Conservation (phyloP, 2,797 vertebrate species). For the Cottoperca gobio region DNA sequence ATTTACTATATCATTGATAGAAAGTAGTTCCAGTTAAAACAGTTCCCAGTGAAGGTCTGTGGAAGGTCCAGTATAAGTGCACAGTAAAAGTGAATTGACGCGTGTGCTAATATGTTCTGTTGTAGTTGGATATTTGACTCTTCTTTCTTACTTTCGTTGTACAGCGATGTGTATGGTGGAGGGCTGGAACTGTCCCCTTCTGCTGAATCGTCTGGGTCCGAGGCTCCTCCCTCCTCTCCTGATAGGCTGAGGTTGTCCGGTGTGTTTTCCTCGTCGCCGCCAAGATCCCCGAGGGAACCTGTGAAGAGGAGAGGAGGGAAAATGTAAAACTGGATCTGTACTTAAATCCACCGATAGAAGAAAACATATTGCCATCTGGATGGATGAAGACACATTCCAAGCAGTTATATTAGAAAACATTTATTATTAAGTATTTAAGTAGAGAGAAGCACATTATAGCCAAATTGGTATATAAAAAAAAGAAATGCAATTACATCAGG, state of each 20-base stretch:
- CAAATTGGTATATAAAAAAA: background rate
- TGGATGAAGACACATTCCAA: background rate
- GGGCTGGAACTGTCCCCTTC: slow-evolving; percentile 84
- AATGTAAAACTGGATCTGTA: background rate
- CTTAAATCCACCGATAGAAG: background rate
- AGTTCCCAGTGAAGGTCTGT: background rate
- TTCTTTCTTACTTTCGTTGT: slow-evolving; percentile 80
- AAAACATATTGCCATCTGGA: too few species aligned
- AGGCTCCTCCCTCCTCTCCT: slow-evolving; percentile 84
- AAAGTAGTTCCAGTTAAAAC: background rate
- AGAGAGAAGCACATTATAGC: background rate
- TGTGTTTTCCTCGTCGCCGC: slow-evolving; percentile 84
- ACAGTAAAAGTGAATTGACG: background rate
- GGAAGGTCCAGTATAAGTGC: background rate
- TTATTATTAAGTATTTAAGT: background rate
- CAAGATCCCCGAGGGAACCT: slow-evolving; percentile 93
- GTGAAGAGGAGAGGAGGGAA: slow-evolving; percentile 1
- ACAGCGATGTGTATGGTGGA: slow-evolving; percentile 62
- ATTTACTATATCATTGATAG: background rate
- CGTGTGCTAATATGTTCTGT: background rate
- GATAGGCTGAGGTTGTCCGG: slow-evolving; percentile 81
- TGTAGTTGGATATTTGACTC: background rate
- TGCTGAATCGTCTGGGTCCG: slow-evolving; percentile 83
- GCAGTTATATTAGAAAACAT: background rate
- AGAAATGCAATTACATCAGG: background rate